These are phyloP conservation scores for Drosophila varians DNA, from an alignment of 1,140 invertebrate genomes.

Conservation along the genomic window DNA sequence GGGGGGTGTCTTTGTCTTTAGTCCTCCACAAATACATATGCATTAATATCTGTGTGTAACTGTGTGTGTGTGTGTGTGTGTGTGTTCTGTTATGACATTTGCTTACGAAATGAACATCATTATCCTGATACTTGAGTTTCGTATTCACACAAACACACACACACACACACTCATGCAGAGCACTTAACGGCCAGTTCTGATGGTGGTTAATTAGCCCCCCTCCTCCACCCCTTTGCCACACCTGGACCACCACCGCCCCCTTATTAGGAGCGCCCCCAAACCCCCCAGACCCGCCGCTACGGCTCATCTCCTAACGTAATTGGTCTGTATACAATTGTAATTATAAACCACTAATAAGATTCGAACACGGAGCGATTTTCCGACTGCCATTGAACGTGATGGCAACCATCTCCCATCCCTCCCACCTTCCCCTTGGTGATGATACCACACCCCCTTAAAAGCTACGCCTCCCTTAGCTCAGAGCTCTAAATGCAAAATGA, in stretches of 20 bases:
- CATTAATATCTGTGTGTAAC: constrained; percentile 58
- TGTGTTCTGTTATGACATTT: constrained; percentile 65
- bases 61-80: background rate
- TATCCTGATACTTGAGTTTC: constrained; percentile 47
- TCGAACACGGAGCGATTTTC: constrained; percentile 78
- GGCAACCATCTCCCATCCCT: constrained; percentile 1
- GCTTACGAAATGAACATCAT: constrained; percentile 76
- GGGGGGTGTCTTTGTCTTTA: constrained; percentile 50
- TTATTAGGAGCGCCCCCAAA: background rate
- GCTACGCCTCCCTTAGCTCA: too few species aligned
- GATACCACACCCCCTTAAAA: too few species aligned
- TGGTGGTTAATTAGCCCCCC: constrained; percentile 65
- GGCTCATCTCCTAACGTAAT: constrained; percentile 69
- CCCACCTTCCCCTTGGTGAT: too few species aligned
- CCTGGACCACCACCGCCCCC: constrained; percentile 1
- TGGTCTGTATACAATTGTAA: constrained; percentile 80
- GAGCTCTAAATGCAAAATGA: too few species aligned
- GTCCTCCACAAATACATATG: constrained; percentile 41
- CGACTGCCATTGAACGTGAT: constrained; percentile 48
- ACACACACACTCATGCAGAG: constrained; percentile 8
- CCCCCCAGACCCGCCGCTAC: constrained; percentile 4
- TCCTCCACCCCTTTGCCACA: constrained; percentile 40
- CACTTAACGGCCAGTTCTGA: constrained; percentile 58
- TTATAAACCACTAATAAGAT: constrained; percentile 82
- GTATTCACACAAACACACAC: constrained; percentile 14